Conservation (phyloP, 2,888 invertebrate species). For the Drosophila fulvimacula region DNA sequence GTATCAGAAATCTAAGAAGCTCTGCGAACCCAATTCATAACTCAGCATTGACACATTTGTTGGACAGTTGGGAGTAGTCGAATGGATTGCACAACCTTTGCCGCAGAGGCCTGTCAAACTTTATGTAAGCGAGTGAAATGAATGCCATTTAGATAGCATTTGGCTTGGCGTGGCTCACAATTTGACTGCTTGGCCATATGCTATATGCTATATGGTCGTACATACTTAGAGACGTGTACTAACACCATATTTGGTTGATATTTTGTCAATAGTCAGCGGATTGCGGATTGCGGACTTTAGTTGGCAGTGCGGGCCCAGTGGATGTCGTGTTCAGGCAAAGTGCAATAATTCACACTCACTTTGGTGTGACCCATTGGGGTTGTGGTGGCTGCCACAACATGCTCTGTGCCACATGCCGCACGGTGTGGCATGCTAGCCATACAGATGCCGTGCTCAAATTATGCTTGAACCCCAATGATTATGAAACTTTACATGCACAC, state of each 20-base stretch:
- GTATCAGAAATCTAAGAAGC: conserved; percentile 5
- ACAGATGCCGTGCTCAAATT: conserved; percentile 41
- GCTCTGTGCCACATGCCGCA: conserved; percentile 64
- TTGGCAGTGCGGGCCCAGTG: conserved; percentile 21
- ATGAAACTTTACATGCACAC: conserved; percentile 71
- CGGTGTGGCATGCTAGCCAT: conserved; percentile 32
- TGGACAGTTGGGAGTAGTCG: conserved; percentile 36
- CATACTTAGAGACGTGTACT: conserved; percentile 35
- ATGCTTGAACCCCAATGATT: conserved; percentile 54
- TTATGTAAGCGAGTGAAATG: conserved; percentile 76
- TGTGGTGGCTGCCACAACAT: conserved; percentile 57
- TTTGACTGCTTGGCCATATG: conserved; percentile 44
- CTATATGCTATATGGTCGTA: background rate
- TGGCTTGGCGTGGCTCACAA: conserved; percentile 41
- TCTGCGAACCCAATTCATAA: conserved; percentile 11
- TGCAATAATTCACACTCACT: conserved; percentile 81
- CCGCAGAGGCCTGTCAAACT: conserved; percentile 40
- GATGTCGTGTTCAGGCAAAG: conserved; percentile 74
- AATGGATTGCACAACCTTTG: conserved; percentile 39
- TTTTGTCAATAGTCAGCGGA: conserved; percentile 56
- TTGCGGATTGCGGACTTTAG: background rate
- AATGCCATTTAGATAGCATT: conserved; percentile 73
- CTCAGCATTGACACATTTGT: conserved; percentile 13
- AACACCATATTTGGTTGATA: conserved; percentile 54
- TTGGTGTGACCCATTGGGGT: conserved; percentile 63